phyloP scores from a whole-genome alignment of 2,888 invertebrate genomes.

The Alentia gelatinosa region DNA sequence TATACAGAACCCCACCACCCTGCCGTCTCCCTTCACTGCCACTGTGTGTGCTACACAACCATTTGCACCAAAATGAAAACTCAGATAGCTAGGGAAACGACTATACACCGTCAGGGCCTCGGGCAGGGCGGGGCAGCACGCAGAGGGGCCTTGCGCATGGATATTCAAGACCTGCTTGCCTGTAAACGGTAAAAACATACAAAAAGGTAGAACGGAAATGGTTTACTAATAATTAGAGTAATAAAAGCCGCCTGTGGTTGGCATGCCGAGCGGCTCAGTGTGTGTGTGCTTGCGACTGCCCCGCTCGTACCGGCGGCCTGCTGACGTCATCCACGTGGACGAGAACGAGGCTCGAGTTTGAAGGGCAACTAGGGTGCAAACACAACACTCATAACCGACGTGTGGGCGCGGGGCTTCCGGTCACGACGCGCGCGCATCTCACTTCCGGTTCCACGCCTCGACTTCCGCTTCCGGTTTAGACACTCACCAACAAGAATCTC shows the following conservation, averaged over 20 bases:
- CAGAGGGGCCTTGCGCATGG: constrained; percentile 6
- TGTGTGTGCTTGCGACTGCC: background rate
- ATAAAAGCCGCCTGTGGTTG: background rate
- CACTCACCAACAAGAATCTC: no score
- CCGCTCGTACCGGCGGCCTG: background rate
- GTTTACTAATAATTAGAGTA: background rate
- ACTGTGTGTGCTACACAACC: background rate
- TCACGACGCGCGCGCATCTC: background rate
- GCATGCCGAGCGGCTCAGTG: background rate
- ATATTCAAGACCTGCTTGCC: constrained; percentile 42
- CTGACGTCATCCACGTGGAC: background rate
- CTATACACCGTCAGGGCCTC: background rate
- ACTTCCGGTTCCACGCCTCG: no score
- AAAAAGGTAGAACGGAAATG: background rate
- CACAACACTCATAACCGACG: constrained; percentile 27
- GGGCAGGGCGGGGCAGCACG: background rate
- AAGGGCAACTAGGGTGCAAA: background rate
- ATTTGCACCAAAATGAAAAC: constrained; percentile 37
- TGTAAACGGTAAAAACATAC: constrained; percentile 12
- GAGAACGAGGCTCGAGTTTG: background rate
- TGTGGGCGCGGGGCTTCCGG: background rate
- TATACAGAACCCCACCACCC: background rate
- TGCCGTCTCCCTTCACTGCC: background rate
- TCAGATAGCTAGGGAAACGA: constrained; percentile 21
- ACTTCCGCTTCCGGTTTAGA: no score